Evolutionary conservation across 2,113 vertebrate genomes (phyloP).

Genomic region (Galbula dea): DNA sequence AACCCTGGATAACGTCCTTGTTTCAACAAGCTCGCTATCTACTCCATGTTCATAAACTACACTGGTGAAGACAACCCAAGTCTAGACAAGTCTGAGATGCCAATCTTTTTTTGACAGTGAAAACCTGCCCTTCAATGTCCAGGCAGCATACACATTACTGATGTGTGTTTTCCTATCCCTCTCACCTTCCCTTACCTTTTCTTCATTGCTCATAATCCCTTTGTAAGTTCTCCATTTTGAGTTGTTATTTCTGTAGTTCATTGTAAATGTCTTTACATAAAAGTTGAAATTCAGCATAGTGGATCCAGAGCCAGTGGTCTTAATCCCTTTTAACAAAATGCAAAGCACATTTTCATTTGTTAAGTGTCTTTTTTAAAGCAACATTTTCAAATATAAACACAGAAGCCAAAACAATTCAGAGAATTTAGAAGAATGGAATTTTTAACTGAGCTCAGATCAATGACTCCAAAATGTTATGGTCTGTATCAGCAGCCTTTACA

Average conservation of each 20-base stretch:
- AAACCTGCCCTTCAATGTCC: not conserved
- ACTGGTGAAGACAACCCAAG: not conserved
- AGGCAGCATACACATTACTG: fast-evolving
- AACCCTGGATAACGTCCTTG: not conserved
- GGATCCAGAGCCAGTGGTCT: slow-evolving; percentile 78
- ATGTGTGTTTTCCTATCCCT: not conserved
- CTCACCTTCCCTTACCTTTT: slow-evolving; percentile 70
- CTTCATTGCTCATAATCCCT: slow-evolving; percentile 71
- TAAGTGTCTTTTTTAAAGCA: not conserved
- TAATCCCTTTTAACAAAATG: slow-evolving; percentile 74
- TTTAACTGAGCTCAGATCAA: not conserved
- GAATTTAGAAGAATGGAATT: not conserved
- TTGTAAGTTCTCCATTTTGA: slow-evolving; percentile 81
- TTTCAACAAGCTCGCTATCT: not conserved
- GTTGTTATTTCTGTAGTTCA: slow-evolving; percentile 78
- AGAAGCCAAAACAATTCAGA: not conserved
- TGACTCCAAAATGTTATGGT: not conserved
- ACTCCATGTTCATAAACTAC: not conserved
- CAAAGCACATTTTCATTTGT: not conserved
- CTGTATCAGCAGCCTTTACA: not conserved
- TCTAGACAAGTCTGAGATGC: slow-evolving; percentile 22
- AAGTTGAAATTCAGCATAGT: slow-evolving; percentile 67
- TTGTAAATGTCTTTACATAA: slow-evolving; percentile 79
- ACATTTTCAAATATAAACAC: not conserved
- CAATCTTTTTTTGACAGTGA: not conserved